Evolutionary conservation across 2,888 invertebrate species (phyloP).

Genomic region (Didymodactylos carnosus): DNA sequence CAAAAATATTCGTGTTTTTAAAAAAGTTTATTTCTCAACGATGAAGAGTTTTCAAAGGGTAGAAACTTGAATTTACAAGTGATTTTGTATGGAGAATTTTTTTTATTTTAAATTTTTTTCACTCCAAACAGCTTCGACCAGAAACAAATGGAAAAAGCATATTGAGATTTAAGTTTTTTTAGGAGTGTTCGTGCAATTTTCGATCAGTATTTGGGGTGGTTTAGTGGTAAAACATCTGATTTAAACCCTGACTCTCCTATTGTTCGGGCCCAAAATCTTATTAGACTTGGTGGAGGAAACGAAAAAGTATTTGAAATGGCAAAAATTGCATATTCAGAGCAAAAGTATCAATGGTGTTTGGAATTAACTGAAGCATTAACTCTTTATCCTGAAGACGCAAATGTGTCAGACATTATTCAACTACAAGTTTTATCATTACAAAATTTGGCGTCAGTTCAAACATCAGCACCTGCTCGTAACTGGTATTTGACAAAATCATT

Average conservation of each 20-base stretch:
- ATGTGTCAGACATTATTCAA: conserved; percentile 17
- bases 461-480: conserved; percentile 22
- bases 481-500: conserved; percentile 23
- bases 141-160: too few species aligned
- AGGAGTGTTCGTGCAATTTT: not conserved
- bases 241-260: conserved; percentile 6
- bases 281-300: conserved; percentile 18
- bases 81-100: too few species aligned
- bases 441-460: conserved; percentile 19
- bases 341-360: conserved; percentile 24
- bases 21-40: too few species aligned
- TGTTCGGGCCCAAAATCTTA: conserved; percentile 20
- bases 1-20: too few species aligned
- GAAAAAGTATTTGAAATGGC: conserved; percentile 17
- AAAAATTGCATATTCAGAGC: conserved; percentile 17
- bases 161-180: too few species aligned
- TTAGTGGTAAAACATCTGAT: conserved; percentile 16
- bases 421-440: conserved; percentile 20
- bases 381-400: conserved; percentile 16
- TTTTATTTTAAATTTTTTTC: too few species aligned
- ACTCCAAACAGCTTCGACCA: too few species aligned
- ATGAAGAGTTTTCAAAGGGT: too few species aligned
- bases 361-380: conserved; percentile 19
- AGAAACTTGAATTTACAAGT: too few species aligned
- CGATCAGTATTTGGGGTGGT: conserved; percentile 8